Percentiles rank a stretch among this genome's conserved stretches.
These are phyloP conservation scores for Enteromius paludinosus DNA, from an alignment of 2,797 vertebrate genomes.

Conservation along the genomic window DNA sequence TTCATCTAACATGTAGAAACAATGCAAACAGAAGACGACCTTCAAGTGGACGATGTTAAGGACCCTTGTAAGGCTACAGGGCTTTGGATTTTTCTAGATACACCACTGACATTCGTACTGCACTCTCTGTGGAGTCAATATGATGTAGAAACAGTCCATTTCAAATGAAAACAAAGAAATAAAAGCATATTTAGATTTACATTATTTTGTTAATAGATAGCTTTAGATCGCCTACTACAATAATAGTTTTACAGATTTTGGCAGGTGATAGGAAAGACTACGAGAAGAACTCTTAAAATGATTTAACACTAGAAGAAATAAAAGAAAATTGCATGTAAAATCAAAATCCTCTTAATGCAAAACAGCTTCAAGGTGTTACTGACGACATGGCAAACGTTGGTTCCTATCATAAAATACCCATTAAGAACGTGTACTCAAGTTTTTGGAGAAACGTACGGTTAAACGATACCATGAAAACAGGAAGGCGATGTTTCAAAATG, in stretches of 20 bases:
- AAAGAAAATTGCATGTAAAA: conserved; percentile 13
- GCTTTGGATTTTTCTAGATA: conserved; percentile 12
- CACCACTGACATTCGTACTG: conserved; percentile 46
- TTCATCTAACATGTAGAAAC: conserved; percentile 21
- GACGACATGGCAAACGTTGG: conserved; percentile 5
- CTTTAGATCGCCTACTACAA: conserved; percentile 52
- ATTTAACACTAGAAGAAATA: not conserved
- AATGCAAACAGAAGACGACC: not conserved
- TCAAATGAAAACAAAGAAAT: conserved; percentile 41
- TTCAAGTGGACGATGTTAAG: conserved; percentile 28
- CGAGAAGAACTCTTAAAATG: conserved; percentile 1
- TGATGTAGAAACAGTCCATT: conserved; percentile 24
- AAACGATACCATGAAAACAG: conserved; percentile 63
- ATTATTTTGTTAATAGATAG: conserved; percentile 61
- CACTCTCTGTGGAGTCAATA: conserved; percentile 19
- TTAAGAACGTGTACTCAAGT: conserved; percentile 63
- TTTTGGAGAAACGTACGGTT: conserved; percentile 1
- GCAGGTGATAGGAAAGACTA: conserved; percentile 38
- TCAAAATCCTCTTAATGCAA: conserved; percentile 6
- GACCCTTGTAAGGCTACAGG: conserved; percentile 18
- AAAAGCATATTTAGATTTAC: conserved; percentile 54
- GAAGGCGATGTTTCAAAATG: conserved; percentile 66
- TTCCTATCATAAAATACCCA: conserved; percentile 4
- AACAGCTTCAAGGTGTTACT: not conserved
- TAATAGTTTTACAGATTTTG: conserved; percentile 49